phyloP scores from a whole-genome alignment of 1,140 invertebrate species.

The Leptinotarsa undecemlineata region DNA sequence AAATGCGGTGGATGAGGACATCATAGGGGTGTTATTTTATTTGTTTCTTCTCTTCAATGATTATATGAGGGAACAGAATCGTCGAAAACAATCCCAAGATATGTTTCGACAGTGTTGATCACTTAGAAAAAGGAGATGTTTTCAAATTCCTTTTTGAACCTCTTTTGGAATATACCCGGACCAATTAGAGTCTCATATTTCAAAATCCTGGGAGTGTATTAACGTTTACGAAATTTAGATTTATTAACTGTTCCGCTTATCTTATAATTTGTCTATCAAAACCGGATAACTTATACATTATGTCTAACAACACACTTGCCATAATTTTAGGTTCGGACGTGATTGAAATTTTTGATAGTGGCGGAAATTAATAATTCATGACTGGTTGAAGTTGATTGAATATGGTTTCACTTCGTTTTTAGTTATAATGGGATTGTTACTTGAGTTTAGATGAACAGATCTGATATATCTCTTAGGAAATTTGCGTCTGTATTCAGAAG shows the following conservation, averaged over 20 bases:
- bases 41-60: no score
- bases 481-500: no score
- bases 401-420: background rate
- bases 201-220: background rate
- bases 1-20: no score
- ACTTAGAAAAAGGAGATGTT: no score
- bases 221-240: background rate
- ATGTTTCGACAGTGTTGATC: no score
- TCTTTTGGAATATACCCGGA: background rate
- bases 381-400: background rate
- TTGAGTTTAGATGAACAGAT: no score
- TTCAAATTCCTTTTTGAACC: no score
- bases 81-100: no score
- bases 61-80: no score
- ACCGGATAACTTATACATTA: background rate
- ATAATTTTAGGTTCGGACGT: background rate
- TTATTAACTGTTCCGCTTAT: conserved; percentile 6
- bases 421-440: background rate
- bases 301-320: background rate
- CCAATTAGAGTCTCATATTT: background rate
- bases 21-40: no score
- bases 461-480: no score
- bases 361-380: conserved; percentile 3
- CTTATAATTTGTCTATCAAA: conserved; percentile 5
- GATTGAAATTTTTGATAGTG: background rate